Evolutionary conservation across 2,888 invertebrate species (phyloP).

Genomic region (Ochropleura leucogaster): DNA sequence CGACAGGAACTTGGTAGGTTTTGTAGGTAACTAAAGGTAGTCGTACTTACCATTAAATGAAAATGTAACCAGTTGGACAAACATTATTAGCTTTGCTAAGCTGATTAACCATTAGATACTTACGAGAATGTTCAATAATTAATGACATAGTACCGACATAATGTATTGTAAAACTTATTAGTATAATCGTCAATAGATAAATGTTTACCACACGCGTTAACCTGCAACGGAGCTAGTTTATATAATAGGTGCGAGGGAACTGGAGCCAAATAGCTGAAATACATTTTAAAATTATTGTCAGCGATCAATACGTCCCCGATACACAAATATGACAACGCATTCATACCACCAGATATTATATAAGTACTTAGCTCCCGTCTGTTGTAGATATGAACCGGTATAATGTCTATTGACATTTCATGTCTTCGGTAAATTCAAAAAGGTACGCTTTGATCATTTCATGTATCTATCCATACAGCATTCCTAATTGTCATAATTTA

Average conservation of each 20-base stretch:
- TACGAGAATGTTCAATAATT: not conserved
- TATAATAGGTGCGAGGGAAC: slow-evolving; percentile 29
- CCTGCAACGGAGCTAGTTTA: slow-evolving; percentile 25
- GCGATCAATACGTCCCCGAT: slow-evolving; percentile 46
- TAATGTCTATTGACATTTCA: slow-evolving; percentile 12
- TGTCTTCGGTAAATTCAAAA: not conserved
- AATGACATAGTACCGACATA: not conserved
- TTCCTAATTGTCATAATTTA: not conserved
- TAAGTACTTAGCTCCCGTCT: too few relatives aligned
- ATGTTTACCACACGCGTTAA: not conserved
- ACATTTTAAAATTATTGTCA: slow-evolving; percentile 59
- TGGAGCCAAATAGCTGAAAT: slow-evolving; percentile 59
- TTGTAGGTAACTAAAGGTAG: too few relatives aligned
- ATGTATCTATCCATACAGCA: not conserved
- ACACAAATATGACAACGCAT: slow-evolving; percentile 48
- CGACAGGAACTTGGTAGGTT: not conserved
- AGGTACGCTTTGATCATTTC: not conserved
- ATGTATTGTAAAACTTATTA: slow-evolving; percentile 4
- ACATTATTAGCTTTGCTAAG: not conserved
- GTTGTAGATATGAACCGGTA: not conserved
- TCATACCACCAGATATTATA: slow-evolving; percentile 3
- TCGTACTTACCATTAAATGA: not conserved
- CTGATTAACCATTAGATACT: not conserved
- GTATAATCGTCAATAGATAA: not conserved
- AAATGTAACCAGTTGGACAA: not conserved